phyloP scores from a whole-genome alignment of 2,113 vertebrate species.

The Sebastes fasciatus region DNA sequence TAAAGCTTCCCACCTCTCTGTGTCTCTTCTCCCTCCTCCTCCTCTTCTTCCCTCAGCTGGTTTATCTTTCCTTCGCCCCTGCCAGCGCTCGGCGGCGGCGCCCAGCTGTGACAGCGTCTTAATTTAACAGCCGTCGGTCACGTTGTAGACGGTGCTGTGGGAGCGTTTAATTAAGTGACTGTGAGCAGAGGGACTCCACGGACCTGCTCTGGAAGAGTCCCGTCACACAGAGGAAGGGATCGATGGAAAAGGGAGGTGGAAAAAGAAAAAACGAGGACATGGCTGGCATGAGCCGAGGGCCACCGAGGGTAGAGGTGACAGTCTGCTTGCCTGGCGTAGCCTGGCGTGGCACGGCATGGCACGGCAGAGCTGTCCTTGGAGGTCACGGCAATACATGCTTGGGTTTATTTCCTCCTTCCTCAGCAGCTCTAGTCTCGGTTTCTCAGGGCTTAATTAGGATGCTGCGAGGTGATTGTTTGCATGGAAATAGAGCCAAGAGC shows the following conservation, averaged over 20 bases:
- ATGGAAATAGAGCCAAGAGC: constrained; percentile 47
- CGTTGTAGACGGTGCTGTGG: constrained; percentile 51
- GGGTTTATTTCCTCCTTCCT: constrained; percentile 45
- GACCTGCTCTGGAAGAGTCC: constrained; percentile 57
- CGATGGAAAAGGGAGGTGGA: constrained; percentile 26
- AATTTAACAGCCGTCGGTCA: constrained; percentile 71
- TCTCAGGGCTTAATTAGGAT: constrained; percentile 43
- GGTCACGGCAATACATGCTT: constrained; percentile 60
- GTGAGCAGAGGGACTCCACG: constrained; percentile 48
- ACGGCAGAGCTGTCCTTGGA: constrained; percentile 45
- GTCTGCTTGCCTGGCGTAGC: constrained; percentile 59
- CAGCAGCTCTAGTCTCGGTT: constrained; percentile 6
- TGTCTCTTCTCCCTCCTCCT: background rate
- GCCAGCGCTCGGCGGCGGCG: background rate
- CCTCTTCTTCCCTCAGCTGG: background rate
- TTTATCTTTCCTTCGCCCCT: constrained; percentile 21
- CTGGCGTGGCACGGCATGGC: constrained; percentile 35
- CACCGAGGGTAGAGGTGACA: constrained; percentile 47
- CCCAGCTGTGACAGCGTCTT: constrained; percentile 65
- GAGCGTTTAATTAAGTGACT: constrained; percentile 79
- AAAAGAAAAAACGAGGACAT: background rate
- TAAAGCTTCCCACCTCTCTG: background rate
- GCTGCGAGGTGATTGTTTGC: constrained; percentile 49
- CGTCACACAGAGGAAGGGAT: constrained; percentile 21
- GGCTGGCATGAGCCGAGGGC: constrained; percentile 31